Conservation (phyloP, 2,113 vertebrate genomes). For the Pedetes capensis region DNA sequence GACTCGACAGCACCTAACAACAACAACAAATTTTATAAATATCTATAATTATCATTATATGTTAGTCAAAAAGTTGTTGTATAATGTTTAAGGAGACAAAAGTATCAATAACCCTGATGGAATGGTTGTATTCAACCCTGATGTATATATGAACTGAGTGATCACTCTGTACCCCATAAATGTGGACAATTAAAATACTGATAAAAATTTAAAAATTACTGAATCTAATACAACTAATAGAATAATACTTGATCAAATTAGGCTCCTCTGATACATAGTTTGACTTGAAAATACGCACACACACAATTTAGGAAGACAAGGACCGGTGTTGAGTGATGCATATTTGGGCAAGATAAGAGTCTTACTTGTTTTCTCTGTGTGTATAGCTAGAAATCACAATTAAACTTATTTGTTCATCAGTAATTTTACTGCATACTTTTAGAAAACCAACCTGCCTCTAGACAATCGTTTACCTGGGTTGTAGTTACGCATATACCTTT, state of each 20-base stretch:
- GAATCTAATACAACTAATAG: neutral
- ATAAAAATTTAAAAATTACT: too few species aligned
- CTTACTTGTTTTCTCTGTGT: neutral
- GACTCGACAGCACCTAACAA: too few species aligned
- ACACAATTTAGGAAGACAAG: neutral
- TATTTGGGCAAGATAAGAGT: neutral
- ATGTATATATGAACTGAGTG: too few species aligned
- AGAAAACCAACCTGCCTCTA: neutral
- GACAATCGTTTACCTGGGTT: constrained; percentile 14
- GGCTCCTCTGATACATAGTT: neutral
- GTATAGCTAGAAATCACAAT: neutral
- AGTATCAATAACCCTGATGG: too few species aligned
- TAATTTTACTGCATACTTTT: neutral
- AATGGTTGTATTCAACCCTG: too few species aligned
- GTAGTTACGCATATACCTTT: neutral
- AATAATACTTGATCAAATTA: neutral
- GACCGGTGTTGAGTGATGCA: neutral
- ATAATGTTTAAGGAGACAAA: too few species aligned
- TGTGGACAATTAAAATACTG: too few species aligned
- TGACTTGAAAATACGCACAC: neutral
- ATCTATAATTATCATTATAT: too few species aligned
- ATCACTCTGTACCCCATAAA: too few species aligned
- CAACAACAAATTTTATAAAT: too few species aligned
- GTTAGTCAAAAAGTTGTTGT: too few species aligned
- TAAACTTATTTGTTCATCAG: neutral